Base-by-base conservation (phyloP, 2,113 vertebrate species). In the Anser brachyrhynchus region DNA sequence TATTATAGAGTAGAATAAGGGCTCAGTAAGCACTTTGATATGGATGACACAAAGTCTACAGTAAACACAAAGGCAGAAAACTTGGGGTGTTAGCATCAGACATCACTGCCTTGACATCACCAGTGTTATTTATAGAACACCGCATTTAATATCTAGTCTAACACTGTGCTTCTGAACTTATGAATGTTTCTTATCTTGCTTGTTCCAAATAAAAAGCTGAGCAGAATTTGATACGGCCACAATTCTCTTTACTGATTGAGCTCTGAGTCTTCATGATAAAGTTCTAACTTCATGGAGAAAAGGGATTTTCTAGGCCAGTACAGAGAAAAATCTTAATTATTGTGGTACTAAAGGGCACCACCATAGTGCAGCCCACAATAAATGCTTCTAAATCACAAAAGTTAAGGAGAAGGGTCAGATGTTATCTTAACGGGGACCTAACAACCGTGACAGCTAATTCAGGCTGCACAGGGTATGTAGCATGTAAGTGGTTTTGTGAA, bases 401-500 rank as follows among this genome's bases (percentile, higher is more conserved):
- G 57, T 96, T 76, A 90, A 80, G 58, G 65, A 91, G 58, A 90
- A 21, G 72, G 88, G 84, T 95, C 90, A 87, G 89, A 85, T 94
- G 70, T 92, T 96, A 69, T 87, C 87, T 96, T 92, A 89, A 92
- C 54, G 91, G 78, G 69, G 76, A 7, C 76, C 85, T 96, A 86
- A 54, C 71, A 89, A 80, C 85, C 86, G 25, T 92, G 90, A 86
- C 25, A 1, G 39, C 78, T 94, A 85, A 88, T 87, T 91, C 73
- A 90, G 89, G 77, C 87, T 37, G 28, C 71, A 46, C 5, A 9
- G 78, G 41, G 39, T 35, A 55, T 78, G 87, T 26, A 39, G 59
- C 51, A 3, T 85, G 88, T 93, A 92, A 95, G 97, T 98, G 96
- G 97, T 98, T 97, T 98, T 86, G 90, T 89, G 80, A 94, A 70